Evolutionary conservation across 2,888 invertebrate genomes (phyloP).

Genomic region (Drosophila affinis): DNA sequence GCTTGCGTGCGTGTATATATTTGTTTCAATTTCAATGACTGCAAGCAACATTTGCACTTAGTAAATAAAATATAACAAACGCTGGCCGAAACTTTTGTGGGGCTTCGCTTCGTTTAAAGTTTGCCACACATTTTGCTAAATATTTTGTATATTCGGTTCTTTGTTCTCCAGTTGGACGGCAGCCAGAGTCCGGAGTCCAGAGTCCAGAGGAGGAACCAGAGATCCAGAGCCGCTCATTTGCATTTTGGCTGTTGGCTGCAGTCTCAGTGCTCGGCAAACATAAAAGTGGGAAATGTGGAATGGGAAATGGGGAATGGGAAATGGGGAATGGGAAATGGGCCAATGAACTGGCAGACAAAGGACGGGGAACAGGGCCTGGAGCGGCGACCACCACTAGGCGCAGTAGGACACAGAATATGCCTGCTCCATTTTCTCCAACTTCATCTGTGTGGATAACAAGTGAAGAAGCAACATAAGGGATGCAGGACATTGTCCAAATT

Average conservation of each 20-base stretch:
- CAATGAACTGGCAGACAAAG: constrained; percentile 59
- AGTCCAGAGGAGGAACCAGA: constrained; percentile 15
- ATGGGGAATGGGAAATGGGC: constrained; percentile 21
- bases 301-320: too few relatives aligned
- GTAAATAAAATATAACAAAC: constrained; percentile 78
- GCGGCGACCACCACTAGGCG: constrained; percentile 4
- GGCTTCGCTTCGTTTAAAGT: constrained; percentile 49
- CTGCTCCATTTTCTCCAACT: constrained; percentile 46
- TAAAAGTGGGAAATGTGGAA: constrained; percentile 28
- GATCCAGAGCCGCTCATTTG: constrained; percentile 65
- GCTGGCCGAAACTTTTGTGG: constrained; percentile 58
- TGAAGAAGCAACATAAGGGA: constrained; percentile 1
- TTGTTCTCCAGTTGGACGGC: constrained; percentile 36
- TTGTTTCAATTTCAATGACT: constrained; percentile 80
- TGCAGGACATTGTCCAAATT: constrained; percentile 27
- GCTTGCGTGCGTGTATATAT: constrained; percentile 50
- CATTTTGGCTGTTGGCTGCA: constrained; percentile 57
- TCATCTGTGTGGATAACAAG: too few relatives aligned
- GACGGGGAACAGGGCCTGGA: constrained; percentile 10
- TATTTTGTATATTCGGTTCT: constrained; percentile 27
- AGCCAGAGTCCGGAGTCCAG: constrained; percentile 17
- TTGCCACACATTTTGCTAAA: constrained; percentile 29
- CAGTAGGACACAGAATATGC: constrained; percentile 30
- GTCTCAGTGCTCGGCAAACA: constrained; percentile 43
- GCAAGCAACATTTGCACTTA: constrained; percentile 80